phyloP scores from a whole-genome alignment of 2,113 vertebrate species.

The Neopipo cinnamomea region DNA sequence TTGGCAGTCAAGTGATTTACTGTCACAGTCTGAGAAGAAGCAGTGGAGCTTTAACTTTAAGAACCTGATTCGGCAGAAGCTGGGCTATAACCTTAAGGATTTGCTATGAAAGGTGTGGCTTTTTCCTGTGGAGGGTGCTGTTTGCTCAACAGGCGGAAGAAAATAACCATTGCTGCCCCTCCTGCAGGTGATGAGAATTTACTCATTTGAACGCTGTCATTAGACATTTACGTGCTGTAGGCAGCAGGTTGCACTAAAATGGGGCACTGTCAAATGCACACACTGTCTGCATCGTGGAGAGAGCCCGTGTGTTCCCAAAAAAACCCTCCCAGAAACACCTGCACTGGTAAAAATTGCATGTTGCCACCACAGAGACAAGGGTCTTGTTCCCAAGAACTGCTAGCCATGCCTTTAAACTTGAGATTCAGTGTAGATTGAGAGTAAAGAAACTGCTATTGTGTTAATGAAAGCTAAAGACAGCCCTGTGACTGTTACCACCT shows the following conservation, averaged over 20 bases:
- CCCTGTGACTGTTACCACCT: slow-evolving; percentile 70
- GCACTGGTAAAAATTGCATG: slow-evolving; percentile 66
- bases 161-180: slow-evolving; percentile 63
- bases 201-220: slow-evolving; percentile 65
- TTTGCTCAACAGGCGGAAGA: slow-evolving; percentile 67
- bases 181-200: slow-evolving; percentile 71
- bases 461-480: slow-evolving; percentile 71
- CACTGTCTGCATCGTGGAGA: slow-evolving; percentile 63
- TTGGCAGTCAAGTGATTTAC: slow-evolving; percentile 61
- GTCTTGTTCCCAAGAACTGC: slow-evolving; percentile 65
- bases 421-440: slow-evolving; percentile 75
- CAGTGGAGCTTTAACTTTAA: slow-evolving; percentile 55
- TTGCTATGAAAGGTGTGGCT: slow-evolving; percentile 69
- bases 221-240: slow-evolving; percentile 60
- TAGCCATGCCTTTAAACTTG: slow-evolving; percentile 76
- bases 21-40: slow-evolving; percentile 69
- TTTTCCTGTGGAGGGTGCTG: slow-evolving; percentile 70
- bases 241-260: slow-evolving; percentile 59
- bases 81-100: slow-evolving; percentile 70
- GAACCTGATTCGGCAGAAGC: slow-evolving; percentile 61
- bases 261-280: slow-evolving; percentile 50
- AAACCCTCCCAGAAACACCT: slow-evolving; percentile 58
- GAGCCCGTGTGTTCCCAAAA: slow-evolving; percentile 52
- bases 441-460: slow-evolving; percentile 77
- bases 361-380: slow-evolving; percentile 67